Percentiles rank a stretch among this genome's conserved stretches.
These are phyloP conservation scores for Gallirallus australis DNA, from an alignment of 2,797 vertebrate genomes.

Conservation along the genomic window DNA sequence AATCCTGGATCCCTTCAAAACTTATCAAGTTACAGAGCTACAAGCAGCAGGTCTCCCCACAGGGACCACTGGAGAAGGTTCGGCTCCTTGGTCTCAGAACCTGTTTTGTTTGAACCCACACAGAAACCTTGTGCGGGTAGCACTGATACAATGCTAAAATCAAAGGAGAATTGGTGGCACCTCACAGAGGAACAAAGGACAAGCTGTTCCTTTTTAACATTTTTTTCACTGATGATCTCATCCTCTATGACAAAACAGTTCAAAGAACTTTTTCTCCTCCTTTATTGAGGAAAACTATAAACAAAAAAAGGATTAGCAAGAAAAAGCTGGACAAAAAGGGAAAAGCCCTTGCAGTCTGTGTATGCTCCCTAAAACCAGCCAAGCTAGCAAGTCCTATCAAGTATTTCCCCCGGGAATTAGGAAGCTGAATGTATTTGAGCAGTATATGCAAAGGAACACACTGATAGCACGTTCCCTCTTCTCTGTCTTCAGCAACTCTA, in stretches of 20 bases:
- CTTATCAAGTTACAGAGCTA: not conserved
- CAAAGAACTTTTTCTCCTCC: constrained; percentile 36
- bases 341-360: constrained; percentile 51
- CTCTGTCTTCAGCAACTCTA: constrained; percentile 2
- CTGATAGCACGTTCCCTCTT: constrained; percentile 32
- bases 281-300: constrained; percentile 40
- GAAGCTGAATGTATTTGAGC: constrained; percentile 55
- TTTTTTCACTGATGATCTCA: constrained; percentile 61
- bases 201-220: not conserved
- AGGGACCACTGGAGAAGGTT: not conserved
- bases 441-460: constrained; percentile 22
- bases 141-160: not conserved
- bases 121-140: not conserved
- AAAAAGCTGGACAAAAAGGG: constrained; percentile 10
- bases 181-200: constrained; percentile 44
- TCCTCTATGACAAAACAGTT: constrained; percentile 33
- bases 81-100: not conserved
- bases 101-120: not conserved
- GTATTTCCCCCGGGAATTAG: constrained; percentile 50
- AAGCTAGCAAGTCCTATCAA: constrained; percentile 42
- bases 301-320: constrained; percentile 33
- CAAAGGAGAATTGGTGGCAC: not conserved
- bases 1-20: not conserved
- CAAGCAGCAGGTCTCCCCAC: not conserved
- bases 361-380: constrained; percentile 50